These are phyloP conservation scores for Oikopleura albicans DNA, from an alignment of 23 tunicate genomes.

Conservation along the genomic window DNA sequence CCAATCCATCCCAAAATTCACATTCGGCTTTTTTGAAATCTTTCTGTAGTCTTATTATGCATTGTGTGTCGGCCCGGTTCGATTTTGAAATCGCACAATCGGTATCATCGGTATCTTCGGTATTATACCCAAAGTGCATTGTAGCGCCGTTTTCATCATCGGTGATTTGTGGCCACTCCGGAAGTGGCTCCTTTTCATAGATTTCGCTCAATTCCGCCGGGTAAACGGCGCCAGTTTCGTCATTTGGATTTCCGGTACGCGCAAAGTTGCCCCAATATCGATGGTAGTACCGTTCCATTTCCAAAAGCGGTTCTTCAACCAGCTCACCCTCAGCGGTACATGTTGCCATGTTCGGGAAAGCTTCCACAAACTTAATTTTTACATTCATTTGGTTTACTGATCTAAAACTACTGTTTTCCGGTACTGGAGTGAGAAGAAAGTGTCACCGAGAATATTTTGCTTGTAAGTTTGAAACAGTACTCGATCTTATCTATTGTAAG, in stretches of 20 bases:
- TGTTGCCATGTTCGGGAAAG: not conserved
- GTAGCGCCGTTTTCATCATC: not conserved
- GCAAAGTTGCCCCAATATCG: slow-evolving; percentile 10
- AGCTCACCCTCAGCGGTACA: not conserved
- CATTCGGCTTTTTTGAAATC: not conserved
- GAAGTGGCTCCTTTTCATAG: not conserved
- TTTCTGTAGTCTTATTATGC: not conserved
- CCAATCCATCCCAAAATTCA: not conserved
- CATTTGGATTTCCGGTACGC: not conserved
- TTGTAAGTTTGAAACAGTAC: too few relatives aligned
- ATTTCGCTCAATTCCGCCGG: not conserved
- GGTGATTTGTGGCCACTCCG: not conserved
- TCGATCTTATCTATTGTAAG: too few relatives aligned
- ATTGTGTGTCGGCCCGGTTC: not conserved
- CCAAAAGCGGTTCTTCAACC: too few relatives aligned
- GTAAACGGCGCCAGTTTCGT: not conserved
- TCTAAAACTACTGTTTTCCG: too few relatives aligned
- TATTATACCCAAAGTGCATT: not conserved
- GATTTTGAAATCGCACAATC: not conserved
- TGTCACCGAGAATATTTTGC: too few relatives aligned
- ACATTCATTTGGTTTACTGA: too few relatives aligned
- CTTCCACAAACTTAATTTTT: not conserved
- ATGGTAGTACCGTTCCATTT: not conserved
- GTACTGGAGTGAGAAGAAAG: too few relatives aligned
- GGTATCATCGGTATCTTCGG: not conserved